phyloP scores from a whole-genome alignment of 2,888 invertebrate genomes.

The Graphium colonna region DNA sequence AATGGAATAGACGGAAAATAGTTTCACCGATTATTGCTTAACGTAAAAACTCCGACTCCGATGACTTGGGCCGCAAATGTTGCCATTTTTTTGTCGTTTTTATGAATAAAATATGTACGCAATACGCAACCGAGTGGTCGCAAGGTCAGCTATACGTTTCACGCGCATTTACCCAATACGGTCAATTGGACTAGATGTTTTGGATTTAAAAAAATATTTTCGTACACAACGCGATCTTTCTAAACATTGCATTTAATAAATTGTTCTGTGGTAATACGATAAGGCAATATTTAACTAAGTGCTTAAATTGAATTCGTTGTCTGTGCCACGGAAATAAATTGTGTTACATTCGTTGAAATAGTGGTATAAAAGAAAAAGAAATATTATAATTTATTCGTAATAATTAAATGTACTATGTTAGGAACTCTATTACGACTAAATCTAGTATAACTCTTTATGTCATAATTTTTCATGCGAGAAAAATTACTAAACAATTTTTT shows the following conservation, averaged over 20 bases:
- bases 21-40: not conserved
- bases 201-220: conserved; percentile 15
- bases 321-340: not conserved
- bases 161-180: conserved; percentile 17
- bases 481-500: too few species aligned
- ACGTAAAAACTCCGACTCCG: not conserved
- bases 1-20: not conserved
- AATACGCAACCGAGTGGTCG: not conserved
- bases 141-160: conserved; percentile 19
- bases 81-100: not conserved
- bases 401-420: too few species aligned
- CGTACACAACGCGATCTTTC: not conserved
- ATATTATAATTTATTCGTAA: too few species aligned
- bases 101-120: conserved; percentile 1
- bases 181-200: conserved; percentile 25
- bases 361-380: too few species aligned
- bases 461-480: too few species aligned
- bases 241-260: not conserved
- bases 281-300: not conserved
- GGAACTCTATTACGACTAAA: too few species aligned
- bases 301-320: not conserved
- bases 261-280: not conserved
- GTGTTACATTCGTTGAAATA: too few species aligned
- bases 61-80: not conserved
- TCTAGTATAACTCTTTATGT: too few species aligned